phyloP scores from a whole-genome alignment of 2,888 invertebrate species.

The Heteropelma amictum region DNA sequence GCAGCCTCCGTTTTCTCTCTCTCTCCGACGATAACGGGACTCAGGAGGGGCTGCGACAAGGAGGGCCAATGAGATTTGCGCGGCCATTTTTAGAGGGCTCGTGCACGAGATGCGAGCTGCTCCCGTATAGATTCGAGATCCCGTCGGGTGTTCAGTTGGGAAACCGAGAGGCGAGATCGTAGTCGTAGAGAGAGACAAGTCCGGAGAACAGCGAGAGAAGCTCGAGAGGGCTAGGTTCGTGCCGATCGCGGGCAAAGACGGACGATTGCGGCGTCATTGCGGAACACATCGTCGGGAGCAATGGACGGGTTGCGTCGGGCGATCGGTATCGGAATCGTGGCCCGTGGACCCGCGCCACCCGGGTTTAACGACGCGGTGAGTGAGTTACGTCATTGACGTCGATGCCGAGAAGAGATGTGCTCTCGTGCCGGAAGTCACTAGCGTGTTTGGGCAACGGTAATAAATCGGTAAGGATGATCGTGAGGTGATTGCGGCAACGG shows the following conservation, averaged over 20 bases:
- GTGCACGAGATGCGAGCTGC: conserved; percentile 66
- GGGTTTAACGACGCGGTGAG: background rate
- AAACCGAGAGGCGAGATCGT: conserved; percentile 69
- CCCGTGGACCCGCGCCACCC: background rate
- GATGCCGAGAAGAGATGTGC: conserved; percentile 1
- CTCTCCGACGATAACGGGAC: conserved; percentile 13
- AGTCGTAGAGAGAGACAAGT: conserved; percentile 59
- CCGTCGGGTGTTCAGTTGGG: conserved; percentile 73
- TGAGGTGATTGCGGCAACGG: conserved; percentile 18
- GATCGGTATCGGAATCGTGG: no score
- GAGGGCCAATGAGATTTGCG: conserved; percentile 76
- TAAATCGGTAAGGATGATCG: conserved; percentile 36
- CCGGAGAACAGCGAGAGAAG: conserved; percentile 40
- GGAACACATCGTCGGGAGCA: conserved; percentile 47
- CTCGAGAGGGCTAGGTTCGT: conserved; percentile 26
- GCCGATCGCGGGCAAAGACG: no score
- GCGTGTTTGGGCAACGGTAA: background rate
- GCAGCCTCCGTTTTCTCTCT: conserved; percentile 4
- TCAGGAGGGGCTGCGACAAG: conserved; percentile 67
- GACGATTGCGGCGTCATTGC: conserved; percentile 53
- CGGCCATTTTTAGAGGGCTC: conserved; percentile 78
- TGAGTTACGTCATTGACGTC: conserved; percentile 39
- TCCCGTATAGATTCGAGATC: conserved; percentile 61
- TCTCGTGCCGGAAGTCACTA: conserved; percentile 8
- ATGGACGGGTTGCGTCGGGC: no score